Evolutionary conservation across 2,888 invertebrate genomes (phyloP).

Genomic region (Archips xylosteana): DNA sequence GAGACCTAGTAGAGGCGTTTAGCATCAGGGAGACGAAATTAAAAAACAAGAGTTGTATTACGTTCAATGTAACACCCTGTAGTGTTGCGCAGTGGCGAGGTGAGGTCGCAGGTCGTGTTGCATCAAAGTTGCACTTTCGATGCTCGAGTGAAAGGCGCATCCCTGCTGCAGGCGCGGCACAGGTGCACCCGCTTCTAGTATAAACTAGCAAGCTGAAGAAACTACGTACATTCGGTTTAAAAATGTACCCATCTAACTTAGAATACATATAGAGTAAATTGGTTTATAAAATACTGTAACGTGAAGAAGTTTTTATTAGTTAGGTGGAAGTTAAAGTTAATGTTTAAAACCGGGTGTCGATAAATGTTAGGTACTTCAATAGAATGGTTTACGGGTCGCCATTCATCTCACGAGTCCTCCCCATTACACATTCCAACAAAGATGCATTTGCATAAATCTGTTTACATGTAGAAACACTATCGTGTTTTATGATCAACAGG

Average conservation of each 20-base stretch:
- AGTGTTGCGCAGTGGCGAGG: slow-evolving; percentile 49
- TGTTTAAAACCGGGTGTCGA: not conserved
- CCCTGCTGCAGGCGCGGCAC: slow-evolving; percentile 65
- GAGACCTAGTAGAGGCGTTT: too few relatives aligned
- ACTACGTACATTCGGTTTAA: not conserved
- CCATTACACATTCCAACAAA: slow-evolving; percentile 42
- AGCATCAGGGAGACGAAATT: too few relatives aligned
- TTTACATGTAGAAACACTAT: slow-evolving; percentile 40
- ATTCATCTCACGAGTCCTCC: slow-evolving; percentile 32
- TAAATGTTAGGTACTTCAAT: slow-evolving; percentile 2
- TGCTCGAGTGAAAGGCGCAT: slow-evolving; percentile 81
- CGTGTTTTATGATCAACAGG: slow-evolving; percentile 40
- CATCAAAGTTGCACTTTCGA: slow-evolving; percentile 82
- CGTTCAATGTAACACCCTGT: too few relatives aligned
- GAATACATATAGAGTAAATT: not conserved
- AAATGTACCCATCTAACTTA: not conserved
- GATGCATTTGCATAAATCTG: slow-evolving; percentile 42
- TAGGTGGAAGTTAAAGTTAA: not conserved
- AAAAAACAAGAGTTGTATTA: too few relatives aligned
- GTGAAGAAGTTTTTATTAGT: too few relatives aligned
- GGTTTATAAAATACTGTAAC: not conserved
- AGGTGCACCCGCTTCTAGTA: slow-evolving; percentile 28
- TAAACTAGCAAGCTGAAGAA: not conserved
- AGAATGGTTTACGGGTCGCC: slow-evolving; percentile 23
- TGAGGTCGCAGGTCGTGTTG: slow-evolving; percentile 74